Conservation (phyloP, 1,140 invertebrate species). For the Micrasema longulum region DNA sequence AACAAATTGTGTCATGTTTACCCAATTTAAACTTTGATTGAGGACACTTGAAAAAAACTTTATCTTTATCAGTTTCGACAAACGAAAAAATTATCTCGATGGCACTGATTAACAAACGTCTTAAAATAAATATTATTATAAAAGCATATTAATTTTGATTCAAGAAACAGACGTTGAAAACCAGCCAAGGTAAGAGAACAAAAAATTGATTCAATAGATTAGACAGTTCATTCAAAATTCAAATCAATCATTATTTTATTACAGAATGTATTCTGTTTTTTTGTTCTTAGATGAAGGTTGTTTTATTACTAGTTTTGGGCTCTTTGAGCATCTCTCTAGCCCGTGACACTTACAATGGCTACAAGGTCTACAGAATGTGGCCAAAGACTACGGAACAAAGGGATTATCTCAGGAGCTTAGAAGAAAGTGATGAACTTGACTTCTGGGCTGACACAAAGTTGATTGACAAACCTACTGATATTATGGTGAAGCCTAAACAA, state of each 20-base stretch:
- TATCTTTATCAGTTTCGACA: too few relatives aligned
- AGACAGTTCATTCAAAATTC: too few relatives aligned
- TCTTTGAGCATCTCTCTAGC: slow-evolving; percentile 3
- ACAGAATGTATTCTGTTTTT: too few relatives aligned
- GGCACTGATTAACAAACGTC: too few relatives aligned
- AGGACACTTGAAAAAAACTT: too few relatives aligned
- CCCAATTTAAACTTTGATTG: too few relatives aligned
- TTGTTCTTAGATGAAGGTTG: not conserved
- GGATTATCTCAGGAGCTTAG: slow-evolving; percentile 7
- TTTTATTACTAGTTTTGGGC: slow-evolving; percentile 1
- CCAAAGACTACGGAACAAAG: slow-evolving; percentile 40
- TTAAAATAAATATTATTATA: not conserved
- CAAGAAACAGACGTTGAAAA: too few relatives aligned
- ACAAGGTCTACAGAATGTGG: slow-evolving; percentile 45
- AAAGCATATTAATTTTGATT: too few relatives aligned
- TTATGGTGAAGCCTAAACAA: slow-evolving; percentile 58
- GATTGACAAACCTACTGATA: slow-evolving; percentile 54
- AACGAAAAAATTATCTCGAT: too few relatives aligned
- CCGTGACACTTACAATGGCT: slow-evolving; percentile 17
- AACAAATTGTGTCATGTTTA: too few relatives aligned
- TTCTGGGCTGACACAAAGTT: slow-evolving; percentile 43
- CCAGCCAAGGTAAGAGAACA: not conserved
- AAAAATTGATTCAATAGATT: too few relatives aligned
- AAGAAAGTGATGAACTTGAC: slow-evolving; percentile 33
- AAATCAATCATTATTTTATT: too few relatives aligned